Evolutionary conservation across 2,113 vertebrate species (phyloP).

Genomic region (Engystomops pustulosus): DNA sequence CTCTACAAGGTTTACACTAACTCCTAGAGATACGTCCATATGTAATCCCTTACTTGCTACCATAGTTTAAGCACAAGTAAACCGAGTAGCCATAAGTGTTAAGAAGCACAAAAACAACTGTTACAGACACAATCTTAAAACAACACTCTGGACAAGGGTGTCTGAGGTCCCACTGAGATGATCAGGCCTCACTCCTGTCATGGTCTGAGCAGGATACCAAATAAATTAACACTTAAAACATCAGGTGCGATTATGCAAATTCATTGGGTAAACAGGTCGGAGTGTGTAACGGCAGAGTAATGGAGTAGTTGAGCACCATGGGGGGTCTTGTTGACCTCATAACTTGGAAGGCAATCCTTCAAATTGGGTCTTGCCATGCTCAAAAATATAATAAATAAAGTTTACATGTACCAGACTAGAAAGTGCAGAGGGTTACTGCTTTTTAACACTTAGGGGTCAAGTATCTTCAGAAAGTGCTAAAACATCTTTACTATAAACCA

Average conservation of each 20-base stretch:
- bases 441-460: no score
- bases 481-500: no score
- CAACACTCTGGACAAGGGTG: background rate
- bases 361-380: no score
- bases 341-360: no score
- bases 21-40: background rate
- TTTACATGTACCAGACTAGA: no score
- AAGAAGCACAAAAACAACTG: background rate
- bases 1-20: no score
- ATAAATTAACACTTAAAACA: constrained; percentile 30
- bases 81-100: background rate
- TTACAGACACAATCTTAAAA: background rate
- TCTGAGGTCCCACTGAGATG: background rate
- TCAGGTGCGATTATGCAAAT: constrained; percentile 14
- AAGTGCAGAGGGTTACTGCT: no score
- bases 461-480: no score
- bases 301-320: background rate
- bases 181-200: background rate
- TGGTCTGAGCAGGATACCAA: background rate
- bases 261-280: no score
- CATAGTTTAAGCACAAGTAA: background rate
- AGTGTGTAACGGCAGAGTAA: constrained; percentile 14
- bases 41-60: background rate
- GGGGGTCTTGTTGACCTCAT: constrained; percentile 31
- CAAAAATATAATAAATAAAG: no score